Conservation (phyloP, 1,140 invertebrate species). For the Drosophila pseudoananassae region DNA sequence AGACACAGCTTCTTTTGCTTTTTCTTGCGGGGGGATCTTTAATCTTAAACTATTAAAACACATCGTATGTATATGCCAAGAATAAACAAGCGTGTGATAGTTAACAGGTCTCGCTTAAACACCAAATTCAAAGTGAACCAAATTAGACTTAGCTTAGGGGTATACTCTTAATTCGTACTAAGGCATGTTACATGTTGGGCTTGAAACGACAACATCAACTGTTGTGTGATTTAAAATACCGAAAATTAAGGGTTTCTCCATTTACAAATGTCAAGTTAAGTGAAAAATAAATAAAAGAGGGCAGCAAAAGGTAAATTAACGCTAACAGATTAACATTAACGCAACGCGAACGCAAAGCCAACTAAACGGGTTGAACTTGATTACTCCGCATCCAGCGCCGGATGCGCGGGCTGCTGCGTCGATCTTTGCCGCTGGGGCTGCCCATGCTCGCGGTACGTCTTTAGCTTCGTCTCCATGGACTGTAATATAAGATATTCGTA, state of each 20-base stretch:
- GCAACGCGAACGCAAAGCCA: slow-evolving; percentile 28
- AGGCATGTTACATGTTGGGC: slow-evolving; percentile 60
- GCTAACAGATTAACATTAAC: slow-evolving; percentile 39
- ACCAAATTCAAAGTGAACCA: slow-evolving; percentile 32
- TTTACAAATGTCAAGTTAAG: slow-evolving; percentile 44
- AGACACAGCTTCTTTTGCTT: slow-evolving; percentile 53
- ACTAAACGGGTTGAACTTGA: slow-evolving; percentile 23
- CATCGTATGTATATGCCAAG: slow-evolving; percentile 28
- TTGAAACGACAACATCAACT: slow-evolving; percentile 50
- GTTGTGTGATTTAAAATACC: slow-evolving; percentile 47
- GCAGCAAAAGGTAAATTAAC: slow-evolving; percentile 38
- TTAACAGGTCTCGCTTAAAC: slow-evolving; percentile 25
- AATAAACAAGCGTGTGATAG: slow-evolving; percentile 8
- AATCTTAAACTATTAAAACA: slow-evolving; percentile 36
- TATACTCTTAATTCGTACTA: slow-evolving; percentile 61
- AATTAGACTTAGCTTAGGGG: slow-evolving; percentile 47
- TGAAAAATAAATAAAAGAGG: slow-evolving; percentile 44
- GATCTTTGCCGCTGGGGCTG: slow-evolving; percentile 69
- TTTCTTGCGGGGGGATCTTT: slow-evolving; percentile 15
- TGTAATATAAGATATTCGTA: slow-evolving; percentile 40
- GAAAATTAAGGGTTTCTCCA: slow-evolving; percentile 13
- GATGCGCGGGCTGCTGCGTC: slow-evolving; percentile 25
- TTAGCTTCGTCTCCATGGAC: slow-evolving; percentile 82
- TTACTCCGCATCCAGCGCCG: slow-evolving; percentile 42
- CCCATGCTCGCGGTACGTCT: slow-evolving; percentile 80